These are phyloP conservation scores for Dryomyza anilis DNA, from an alignment of 2,888 invertebrate species.

Conservation along the genomic window DNA sequence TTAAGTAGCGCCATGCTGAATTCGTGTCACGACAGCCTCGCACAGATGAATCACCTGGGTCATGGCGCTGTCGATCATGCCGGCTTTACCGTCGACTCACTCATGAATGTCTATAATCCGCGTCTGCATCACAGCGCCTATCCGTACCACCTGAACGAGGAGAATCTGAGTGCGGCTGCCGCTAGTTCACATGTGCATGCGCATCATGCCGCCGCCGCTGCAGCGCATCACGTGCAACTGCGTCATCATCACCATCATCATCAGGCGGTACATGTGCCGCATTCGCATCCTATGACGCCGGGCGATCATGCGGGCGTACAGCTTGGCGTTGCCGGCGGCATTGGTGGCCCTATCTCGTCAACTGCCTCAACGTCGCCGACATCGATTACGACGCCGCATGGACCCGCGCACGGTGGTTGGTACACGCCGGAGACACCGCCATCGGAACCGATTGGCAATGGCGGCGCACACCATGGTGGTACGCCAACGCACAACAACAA, in stretches of 20 bases:
- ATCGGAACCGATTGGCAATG: conserved; percentile 51
- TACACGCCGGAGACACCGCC: conserved; percentile 62
- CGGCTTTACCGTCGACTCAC: conserved; percentile 61
- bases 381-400: conserved; percentile 54
- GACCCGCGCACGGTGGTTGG: conserved; percentile 60
- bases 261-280: conserved; percentile 28
- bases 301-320: conserved; percentile 43
- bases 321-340: conserved; percentile 37
- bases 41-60: conserved; percentile 61
- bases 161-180: conserved; percentile 56
- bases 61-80: conserved; percentile 58
- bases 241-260: conserved; percentile 49
- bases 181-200: conserved; percentile 42
- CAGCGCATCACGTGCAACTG: conserved; percentile 53
- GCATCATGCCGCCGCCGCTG: conserved; percentile 57
- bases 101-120: conserved; percentile 62
- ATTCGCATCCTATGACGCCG: conserved; percentile 42
- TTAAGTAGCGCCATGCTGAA: conserved; percentile 57
- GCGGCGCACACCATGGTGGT: conserved; percentile 23
- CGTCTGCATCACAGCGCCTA: conserved; percentile 60
- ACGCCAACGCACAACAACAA: conserved; percentile 30
- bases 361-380: conserved; percentile 54
- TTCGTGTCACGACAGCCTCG: conserved; percentile 59
- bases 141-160: conserved; percentile 61
- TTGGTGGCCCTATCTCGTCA: conserved; percentile 32